Evolutionary conservation across 1,140 invertebrate genomes (phyloP), one percentile per base, ranked within the genome.

Genomic region (Megalopta genalis): DNA sequence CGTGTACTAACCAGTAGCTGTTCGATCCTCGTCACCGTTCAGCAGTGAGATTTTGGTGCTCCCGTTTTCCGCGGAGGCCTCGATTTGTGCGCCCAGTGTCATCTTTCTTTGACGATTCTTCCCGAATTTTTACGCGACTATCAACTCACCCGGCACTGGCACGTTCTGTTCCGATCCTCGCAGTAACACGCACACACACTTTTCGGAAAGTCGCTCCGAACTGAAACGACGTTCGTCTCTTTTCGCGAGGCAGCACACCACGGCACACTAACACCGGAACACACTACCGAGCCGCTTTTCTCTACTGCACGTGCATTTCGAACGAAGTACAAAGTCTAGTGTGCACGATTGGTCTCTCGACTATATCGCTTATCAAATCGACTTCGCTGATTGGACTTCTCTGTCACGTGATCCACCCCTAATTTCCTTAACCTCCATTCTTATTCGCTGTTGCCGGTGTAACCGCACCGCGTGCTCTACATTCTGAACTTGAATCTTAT

Each of bases 31-130:
- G 69, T 88, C 87, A 63, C 89, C 88, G 72, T 90, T 91, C 67
- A 90, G 73, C 80, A 92, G 27, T 8, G 91, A 88, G 77, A 90
- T 90, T 85, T 90, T 90, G 70, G 88, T 82, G 70, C 87, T 87
- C 75, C 88, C 90, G 71, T 91, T 90, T 71, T 91, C 90, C 63
- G 88, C 86, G 65, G 86, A 88, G 27, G 88, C 85, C 77, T 92
- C 92, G 52, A 92, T 90, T 66, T 93, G 90, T 71, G 92, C 90
- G 66, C 89, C 92, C 81, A 93, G 88, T 89, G 91, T 91, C 92
- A 93, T 93, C 70, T 84, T 82, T 37, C 21, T 64, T 3, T 59
- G 14, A 39, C 14, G 16, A 42, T 18, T 42, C 46, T 54, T 25
- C 32, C 37, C 32, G 37, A 59, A 18, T 7, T 46, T 74, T 62